Conservation (phyloP, 2,113 vertebrate species). For the Sander vitreus region DNA sequence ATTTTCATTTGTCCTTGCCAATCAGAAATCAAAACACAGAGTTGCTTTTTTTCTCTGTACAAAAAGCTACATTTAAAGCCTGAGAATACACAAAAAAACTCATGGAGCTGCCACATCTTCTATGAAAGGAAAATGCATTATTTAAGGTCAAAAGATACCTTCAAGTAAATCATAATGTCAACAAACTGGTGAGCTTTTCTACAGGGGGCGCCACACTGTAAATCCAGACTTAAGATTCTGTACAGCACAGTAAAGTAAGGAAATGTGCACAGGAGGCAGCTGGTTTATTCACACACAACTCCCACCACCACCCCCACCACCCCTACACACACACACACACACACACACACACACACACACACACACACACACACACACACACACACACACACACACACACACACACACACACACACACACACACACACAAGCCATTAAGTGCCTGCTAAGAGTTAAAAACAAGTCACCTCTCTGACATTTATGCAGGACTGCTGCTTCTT, state of each 20-base stretch:
- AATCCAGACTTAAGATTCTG: conserved; percentile 30
- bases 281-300: conserved; percentile 45
- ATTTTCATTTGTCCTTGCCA: background rate
- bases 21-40: conserved; percentile 31
- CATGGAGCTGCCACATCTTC: background rate
- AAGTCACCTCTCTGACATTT: conserved; percentile 82
- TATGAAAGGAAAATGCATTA: background rate
- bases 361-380: conserved; percentile 10
- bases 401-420: conserved; percentile 14
- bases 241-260: conserved; percentile 35
- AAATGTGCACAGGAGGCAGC: conserved; percentile 52
- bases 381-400: conserved; percentile 12
- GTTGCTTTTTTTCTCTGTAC: background rate
- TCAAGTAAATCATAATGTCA: conserved; percentile 25
- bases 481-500: conserved; percentile 76
- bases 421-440: conserved; percentile 20
- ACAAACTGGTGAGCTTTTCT: conserved; percentile 36
- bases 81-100: background rate
- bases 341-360: conserved; percentile 17
- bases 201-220: conserved; percentile 68
- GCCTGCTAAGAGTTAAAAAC: conserved; percentile 77
- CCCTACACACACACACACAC: conserved; percentile 10
- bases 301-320: background rate
- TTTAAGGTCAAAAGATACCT: conserved; percentile 11
- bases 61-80: background rate